phyloP scores from a whole-genome alignment of 2,797 vertebrate genomes.

The Gambusia yucatana region DNA sequence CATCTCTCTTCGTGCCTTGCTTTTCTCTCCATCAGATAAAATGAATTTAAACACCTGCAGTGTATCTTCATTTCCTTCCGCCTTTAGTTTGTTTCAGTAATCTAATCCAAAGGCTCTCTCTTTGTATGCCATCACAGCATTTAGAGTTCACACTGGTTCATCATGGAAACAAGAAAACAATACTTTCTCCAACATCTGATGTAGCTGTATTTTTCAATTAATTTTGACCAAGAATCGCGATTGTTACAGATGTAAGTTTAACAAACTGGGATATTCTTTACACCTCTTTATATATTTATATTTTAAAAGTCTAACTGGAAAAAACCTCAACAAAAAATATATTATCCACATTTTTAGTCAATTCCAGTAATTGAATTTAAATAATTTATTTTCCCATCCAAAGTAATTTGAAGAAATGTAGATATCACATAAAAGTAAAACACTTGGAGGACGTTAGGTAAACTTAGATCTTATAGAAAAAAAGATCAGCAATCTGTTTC shows the following conservation, averaged over 20 bases:
- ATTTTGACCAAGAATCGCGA: background rate
- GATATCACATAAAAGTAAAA: background rate
- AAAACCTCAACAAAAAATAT: background rate
- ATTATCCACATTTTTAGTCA: background rate
- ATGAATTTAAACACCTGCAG: constrained; percentile 27
- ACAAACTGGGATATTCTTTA: background rate
- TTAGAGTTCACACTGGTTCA: constrained; percentile 14
- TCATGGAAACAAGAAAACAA: background rate
- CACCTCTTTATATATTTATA: background rate
- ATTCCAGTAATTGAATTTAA: background rate
- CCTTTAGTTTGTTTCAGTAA: constrained; percentile 17
- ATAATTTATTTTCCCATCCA: background rate
- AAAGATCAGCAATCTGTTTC: background rate
- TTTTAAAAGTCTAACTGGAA: background rate
- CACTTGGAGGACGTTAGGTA: background rate
- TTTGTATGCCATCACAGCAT: background rate
- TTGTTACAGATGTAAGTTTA: background rate
- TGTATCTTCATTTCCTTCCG: constrained; percentile 23
- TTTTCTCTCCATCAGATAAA: constrained; percentile 26
- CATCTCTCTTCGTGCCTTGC: constrained; percentile 20
- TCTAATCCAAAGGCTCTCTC: constrained; percentile 4
- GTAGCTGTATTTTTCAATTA: too few species aligned
- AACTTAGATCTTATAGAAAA: background rate
- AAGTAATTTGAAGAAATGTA: background rate
- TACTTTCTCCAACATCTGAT: background rate